Conservation (phyloP, 2,797 vertebrate species). For the Sebastes steindachneri region DNA sequence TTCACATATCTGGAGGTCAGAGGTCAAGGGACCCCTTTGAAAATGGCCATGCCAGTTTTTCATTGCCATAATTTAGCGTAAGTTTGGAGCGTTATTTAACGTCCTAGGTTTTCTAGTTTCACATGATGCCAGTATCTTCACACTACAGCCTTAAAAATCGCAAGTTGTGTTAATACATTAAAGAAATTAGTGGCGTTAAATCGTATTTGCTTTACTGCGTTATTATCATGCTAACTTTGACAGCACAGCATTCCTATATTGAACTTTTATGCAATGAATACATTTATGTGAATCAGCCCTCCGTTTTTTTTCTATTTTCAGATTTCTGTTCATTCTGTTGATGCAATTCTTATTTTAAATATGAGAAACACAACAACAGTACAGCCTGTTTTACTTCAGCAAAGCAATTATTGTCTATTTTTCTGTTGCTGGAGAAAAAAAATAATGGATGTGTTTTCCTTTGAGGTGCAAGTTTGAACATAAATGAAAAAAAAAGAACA, state of each 20-base stretch:
- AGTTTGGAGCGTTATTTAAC: no score
- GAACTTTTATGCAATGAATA: neutral
- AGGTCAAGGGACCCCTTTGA: no score
- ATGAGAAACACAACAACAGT: neutral
- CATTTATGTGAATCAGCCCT: neutral
- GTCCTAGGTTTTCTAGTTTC: no score
- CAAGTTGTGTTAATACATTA: no score
- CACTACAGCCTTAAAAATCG: no score
- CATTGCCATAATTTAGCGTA: no score
- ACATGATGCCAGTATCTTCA: no score
- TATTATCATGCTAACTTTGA: no score
- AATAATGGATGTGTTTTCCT: neutral
- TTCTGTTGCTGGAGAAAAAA: neutral
- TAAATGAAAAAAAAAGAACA: neutral
- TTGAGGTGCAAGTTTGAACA: conserved; percentile 7
- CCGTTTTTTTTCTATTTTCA: neutral
- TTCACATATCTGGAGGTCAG: no score
- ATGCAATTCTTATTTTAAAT: neutral
- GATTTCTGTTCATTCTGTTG: neutral
- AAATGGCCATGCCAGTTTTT: no score
- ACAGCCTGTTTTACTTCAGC: neutral
- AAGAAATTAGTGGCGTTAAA: no score
- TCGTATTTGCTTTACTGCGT: no score
- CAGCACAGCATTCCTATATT: neutral
- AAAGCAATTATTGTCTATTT: neutral